Percentiles rank a stretch among this genome's conserved stretches.
phyloP scores from a whole-genome alignment of 2,888 invertebrate species.

The Priapulus caudatus region DNA sequence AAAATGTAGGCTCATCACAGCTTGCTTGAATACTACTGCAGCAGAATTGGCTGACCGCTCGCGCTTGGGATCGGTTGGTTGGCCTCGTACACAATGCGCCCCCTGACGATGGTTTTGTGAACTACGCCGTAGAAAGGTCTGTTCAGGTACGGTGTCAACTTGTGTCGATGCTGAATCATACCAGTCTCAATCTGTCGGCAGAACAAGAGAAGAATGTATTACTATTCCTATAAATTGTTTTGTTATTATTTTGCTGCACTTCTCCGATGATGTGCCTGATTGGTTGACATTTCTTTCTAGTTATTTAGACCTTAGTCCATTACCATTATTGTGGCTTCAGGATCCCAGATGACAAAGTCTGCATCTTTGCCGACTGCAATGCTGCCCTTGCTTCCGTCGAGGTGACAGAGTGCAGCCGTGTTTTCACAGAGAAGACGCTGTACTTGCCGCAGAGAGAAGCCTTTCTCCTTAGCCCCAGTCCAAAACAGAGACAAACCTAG shows the following conservation, averaged over 20 bases:
- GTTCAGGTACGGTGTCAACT: not conserved
- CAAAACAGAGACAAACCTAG: slow-evolving; percentile 23
- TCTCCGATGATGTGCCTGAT: no score
- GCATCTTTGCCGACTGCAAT: slow-evolving; percentile 22
- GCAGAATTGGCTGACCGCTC: not conserved
- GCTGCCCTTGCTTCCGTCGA: slow-evolving; percentile 19
- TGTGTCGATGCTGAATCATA: not conserved
- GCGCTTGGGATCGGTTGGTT: not conserved
- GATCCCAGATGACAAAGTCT: slow-evolving; percentile 26
- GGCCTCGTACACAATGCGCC: not conserved
- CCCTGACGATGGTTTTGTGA: not conserved
- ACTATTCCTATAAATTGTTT: no score
- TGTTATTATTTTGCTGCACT: no score
- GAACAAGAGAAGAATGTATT: no score
- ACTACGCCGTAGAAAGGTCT: not conserved
- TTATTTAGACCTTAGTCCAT: no score
- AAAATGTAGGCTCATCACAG: no score
- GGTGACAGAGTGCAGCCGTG: slow-evolving; percentile 21
- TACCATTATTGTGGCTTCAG: no score
- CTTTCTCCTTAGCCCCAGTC: slow-evolving; percentile 19
- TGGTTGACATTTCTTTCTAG: no score
- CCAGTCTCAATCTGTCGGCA: no score
- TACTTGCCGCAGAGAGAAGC: slow-evolving; percentile 17
- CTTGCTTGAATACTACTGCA: no score
- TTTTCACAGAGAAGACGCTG: slow-evolving; percentile 18